phyloP scores from a whole-genome alignment of 2,113 vertebrate genomes.

The Vulpes ferrilata region DNA sequence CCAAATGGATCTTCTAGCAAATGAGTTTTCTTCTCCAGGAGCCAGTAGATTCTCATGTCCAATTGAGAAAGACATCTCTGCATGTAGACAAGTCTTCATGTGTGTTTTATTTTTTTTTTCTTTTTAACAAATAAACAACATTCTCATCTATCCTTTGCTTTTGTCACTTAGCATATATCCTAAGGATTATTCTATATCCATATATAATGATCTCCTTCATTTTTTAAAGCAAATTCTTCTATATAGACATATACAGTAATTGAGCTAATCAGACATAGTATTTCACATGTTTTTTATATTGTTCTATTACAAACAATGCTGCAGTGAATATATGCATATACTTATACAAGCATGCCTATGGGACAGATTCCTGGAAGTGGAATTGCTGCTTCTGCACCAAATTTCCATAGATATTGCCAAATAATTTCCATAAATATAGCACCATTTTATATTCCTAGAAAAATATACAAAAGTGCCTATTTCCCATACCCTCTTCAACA shows the following conservation, averaged over 20 bases:
- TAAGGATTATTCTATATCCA: neutral
- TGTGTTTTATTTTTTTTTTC: neutral
- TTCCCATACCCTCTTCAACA: neutral
- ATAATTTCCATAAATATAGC: neutral
- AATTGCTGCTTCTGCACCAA: constrained; percentile 45
- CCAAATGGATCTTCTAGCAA: neutral
- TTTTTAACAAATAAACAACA: neutral
- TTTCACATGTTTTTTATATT: neutral
- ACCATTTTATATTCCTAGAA: neutral
- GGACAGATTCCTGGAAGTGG: neutral
- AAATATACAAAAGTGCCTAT: neutral
- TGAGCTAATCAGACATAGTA: neutral
- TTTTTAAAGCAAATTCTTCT: neutral
- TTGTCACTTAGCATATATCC: neutral
- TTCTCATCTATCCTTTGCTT: neutral
- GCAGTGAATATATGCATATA: neutral
- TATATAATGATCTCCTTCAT: neutral
- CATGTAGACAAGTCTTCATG: neutral
- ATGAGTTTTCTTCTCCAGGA: neutral
- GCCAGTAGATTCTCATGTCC: neutral
- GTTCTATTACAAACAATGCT: neutral
- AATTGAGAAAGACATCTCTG: neutral
- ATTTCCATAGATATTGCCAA: constrained; percentile 48
- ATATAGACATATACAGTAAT: neutral
- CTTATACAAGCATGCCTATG: neutral